Percentiles rank a stretch among this genome's conserved stretches.
Conservation (phyloP, 2,888 invertebrate genomes). For the Saturnia japonica region DNA sequence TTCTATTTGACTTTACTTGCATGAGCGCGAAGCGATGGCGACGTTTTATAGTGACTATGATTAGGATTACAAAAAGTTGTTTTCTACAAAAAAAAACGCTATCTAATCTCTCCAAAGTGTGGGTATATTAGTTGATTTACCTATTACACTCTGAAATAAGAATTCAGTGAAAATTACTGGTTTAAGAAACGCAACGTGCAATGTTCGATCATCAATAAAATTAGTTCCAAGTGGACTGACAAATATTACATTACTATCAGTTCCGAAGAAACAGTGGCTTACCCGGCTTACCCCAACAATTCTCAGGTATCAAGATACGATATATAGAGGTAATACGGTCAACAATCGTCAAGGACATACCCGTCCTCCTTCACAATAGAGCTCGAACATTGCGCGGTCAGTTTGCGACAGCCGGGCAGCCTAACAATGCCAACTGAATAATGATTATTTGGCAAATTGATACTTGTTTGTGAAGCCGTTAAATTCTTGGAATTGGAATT, state of each 20-base stretch:
- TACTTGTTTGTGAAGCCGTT: neutral
- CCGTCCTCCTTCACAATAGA: neutral
- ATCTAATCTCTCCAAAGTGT: too few relatives aligned
- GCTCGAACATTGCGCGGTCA: neutral
- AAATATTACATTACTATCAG: neutral
- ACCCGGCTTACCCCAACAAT: neutral
- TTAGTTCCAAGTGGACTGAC: neutral
- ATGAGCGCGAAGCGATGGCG: too few relatives aligned
- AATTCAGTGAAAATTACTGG: too few relatives aligned
- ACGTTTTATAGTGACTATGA: too few relatives aligned
- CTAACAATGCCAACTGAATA: neutral
- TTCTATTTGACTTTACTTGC: too few relatives aligned
- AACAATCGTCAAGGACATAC: neutral
- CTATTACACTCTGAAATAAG: too few relatives aligned
- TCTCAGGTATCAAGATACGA: neutral
- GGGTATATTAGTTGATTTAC: too few relatives aligned
- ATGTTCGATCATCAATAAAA: neutral
- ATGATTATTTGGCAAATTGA: constrained; percentile 4
- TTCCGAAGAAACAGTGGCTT: neutral
- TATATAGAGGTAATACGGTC: neutral
- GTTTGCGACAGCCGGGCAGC: neutral
- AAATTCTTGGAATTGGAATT: neutral
- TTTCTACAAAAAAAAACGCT: too few relatives aligned
- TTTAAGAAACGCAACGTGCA: too few relatives aligned
- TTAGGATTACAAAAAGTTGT: too few relatives aligned